Percentiles rank a stretch among this genome's conserved stretches.
Conservation (phyloP, 2,888 invertebrate genomes). For the Amblyjoppa proteus region DNA sequence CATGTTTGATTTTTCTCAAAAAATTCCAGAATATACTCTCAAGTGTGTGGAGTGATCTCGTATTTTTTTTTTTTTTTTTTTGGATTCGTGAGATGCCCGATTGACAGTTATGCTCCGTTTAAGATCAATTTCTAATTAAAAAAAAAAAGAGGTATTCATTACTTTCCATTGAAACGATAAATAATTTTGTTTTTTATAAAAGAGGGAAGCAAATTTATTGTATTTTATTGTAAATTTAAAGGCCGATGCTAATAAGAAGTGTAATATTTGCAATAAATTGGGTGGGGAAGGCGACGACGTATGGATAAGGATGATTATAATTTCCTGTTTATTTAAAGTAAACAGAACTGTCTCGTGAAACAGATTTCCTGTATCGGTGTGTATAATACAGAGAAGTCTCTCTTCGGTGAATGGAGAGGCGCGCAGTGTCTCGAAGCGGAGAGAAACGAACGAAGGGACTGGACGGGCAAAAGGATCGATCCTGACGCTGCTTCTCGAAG, state of each 20-base stretch:
- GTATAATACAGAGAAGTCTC: conserved; percentile 46
- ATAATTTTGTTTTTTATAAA: too few species aligned
- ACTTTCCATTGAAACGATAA: too few species aligned
- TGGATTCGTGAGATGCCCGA: too few species aligned
- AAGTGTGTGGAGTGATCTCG: too few species aligned
- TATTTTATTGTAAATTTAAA: too few species aligned
- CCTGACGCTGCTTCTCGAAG: conserved; percentile 49
- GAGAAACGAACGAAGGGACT: conserved; percentile 65
- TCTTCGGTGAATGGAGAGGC: conserved; percentile 49
- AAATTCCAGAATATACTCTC: too few species aligned
- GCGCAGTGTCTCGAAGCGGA: conserved; percentile 67
- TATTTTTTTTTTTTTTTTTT: too few species aligned
- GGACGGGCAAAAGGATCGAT: conserved; percentile 73
- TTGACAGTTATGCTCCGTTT: too few species aligned
- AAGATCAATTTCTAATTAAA: too few species aligned
- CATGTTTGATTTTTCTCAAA: too few species aligned
- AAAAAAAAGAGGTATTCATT: too few species aligned
- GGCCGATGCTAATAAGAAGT: neutral
- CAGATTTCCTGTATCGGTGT: conserved; percentile 60
- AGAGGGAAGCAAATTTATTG: too few species aligned
- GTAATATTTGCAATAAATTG: conserved; percentile 30
- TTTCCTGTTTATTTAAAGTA: conserved; percentile 66
- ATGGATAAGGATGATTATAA: conserved; percentile 62
- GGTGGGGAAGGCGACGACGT: neutral
- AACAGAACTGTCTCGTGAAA: conserved; percentile 58